These are phyloP conservation scores for Ecliptopera silaceata DNA, from an alignment of 2,888 invertebrate species.

Conservation along the genomic window DNA sequence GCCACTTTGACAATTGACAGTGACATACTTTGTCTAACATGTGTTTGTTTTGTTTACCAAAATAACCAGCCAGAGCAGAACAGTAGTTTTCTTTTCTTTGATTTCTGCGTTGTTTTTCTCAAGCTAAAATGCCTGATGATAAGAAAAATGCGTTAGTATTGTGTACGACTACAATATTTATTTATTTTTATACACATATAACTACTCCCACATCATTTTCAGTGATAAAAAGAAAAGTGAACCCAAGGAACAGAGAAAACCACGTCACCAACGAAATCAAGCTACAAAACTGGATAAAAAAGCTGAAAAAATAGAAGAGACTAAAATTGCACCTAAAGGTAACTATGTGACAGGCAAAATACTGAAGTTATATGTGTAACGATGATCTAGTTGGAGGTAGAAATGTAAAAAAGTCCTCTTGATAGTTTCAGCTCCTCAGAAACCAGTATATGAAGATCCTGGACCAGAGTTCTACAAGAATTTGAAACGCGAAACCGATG, in stretches of 20 bases:
- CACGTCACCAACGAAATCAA: slow-evolving; percentile 41
- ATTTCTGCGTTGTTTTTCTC: not conserved
- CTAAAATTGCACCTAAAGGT: slow-evolving; percentile 45
- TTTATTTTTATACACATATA: not conserved
- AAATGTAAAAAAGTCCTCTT: not conserved
- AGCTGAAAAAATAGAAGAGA: slow-evolving; percentile 42
- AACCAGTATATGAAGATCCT: slow-evolving; percentile 60
- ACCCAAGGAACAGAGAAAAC: slow-evolving; percentile 68
- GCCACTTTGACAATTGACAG: too few relatives aligned
- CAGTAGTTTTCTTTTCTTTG: not conserved
- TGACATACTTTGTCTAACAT: too few relatives aligned
- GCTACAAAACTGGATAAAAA: slow-evolving; percentile 43
- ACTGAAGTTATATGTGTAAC: too few relatives aligned
- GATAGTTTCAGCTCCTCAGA: slow-evolving; percentile 53
- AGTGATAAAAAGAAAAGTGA: slow-evolving; percentile 63
- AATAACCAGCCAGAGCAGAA: slow-evolving; percentile 10
- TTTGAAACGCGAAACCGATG: slow-evolving; percentile 73
- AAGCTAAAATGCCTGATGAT: slow-evolving; percentile 58
- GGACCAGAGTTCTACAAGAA: slow-evolving; percentile 71
- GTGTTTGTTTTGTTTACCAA: too few relatives aligned
- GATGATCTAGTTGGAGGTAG: too few relatives aligned
- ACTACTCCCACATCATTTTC: slow-evolving; percentile 31
- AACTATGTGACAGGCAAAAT: not conserved
- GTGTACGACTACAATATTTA: not conserved
- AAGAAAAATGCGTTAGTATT: slow-evolving; percentile 60